phyloP scores from a whole-genome alignment of 2,888 invertebrate genomes.

The Conops quadrifasciatus region DNA sequence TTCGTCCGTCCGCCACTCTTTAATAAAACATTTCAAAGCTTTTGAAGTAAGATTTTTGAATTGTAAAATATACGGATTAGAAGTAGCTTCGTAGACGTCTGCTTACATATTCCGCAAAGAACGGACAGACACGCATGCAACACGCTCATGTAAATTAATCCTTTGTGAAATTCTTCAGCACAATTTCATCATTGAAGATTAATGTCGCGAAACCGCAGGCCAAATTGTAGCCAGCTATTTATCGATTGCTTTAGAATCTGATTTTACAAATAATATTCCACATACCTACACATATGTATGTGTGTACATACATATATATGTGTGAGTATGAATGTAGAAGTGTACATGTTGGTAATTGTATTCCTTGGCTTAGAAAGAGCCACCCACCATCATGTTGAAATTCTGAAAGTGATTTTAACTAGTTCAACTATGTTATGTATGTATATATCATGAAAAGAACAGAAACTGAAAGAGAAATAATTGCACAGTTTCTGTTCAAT shows the following conservation, averaged over 20 bases:
- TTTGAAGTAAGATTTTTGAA: slow-evolving; percentile 31
- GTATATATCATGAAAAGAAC: too few relatives aligned
- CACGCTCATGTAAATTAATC: slow-evolving; percentile 2
- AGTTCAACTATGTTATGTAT: too few relatives aligned
- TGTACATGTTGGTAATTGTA: background rate
- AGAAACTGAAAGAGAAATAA: too few relatives aligned
- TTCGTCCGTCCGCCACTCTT: slow-evolving; percentile 10
- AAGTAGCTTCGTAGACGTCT: background rate
- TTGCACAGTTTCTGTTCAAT: too few relatives aligned
- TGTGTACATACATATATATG: too few relatives aligned
- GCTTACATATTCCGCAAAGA: slow-evolving; percentile 23
- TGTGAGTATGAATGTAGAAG: too few relatives aligned
- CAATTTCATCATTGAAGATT: slow-evolving; percentile 11
- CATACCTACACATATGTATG: too few relatives aligned
- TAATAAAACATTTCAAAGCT: slow-evolving; percentile 32
- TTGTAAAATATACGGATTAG: slow-evolving; percentile 1
- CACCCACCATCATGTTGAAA: too few relatives aligned
- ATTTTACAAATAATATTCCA: background rate
- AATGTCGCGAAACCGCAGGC: background rate
- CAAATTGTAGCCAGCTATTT: background rate
- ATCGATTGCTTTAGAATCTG: background rate
- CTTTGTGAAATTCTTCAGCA: background rate
- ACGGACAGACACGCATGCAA: slow-evolving; percentile 1
- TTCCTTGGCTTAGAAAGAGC: slow-evolving; percentile 13
- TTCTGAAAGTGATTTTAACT: too few relatives aligned